Evolutionary conservation across 2,797 vertebrate species (phyloP).

Genomic region (Amniataba percoides): DNA sequence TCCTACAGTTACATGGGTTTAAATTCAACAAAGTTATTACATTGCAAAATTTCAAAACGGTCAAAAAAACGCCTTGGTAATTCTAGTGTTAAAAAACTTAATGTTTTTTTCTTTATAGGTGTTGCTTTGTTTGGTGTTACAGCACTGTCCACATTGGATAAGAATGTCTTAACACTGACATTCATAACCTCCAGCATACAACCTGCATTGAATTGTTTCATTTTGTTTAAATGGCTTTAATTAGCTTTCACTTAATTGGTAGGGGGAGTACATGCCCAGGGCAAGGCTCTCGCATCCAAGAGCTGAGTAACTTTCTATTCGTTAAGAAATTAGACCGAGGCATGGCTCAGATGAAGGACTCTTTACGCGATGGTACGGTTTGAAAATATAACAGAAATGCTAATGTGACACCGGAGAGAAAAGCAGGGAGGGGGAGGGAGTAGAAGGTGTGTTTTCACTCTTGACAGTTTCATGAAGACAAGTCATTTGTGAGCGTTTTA

Average conservation of each 20-base stretch:
- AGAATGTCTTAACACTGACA: conserved; percentile 49
- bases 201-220: conserved; percentile 77
- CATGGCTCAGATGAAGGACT: conserved; percentile 46
- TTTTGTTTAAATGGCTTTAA: conserved; percentile 82
- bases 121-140: not conserved
- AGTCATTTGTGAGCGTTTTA: conserved; percentile 77
- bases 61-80: too few relatives aligned
- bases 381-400: conserved; percentile 3
- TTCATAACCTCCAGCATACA: conserved; percentile 69
- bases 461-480: conserved; percentile 70
- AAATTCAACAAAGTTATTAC: too few relatives aligned
- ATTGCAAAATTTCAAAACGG: too few relatives aligned
- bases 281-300: conserved; percentile 64
- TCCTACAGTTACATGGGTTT: too few relatives aligned
- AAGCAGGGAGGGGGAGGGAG: not conserved
- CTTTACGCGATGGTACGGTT: conserved; percentile 18
- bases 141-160: conserved; percentile 27
- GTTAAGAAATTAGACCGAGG: conserved; percentile 63
- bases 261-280: conserved; percentile 64
- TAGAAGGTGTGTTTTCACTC: conserved; percentile 37
- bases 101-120: not conserved
- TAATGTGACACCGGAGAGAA: not conserved
- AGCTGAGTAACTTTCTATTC: conserved; percentile 65
- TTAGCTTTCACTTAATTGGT: conserved; percentile 82
- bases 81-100: not conserved